Conservation (phyloP, 2,797 vertebrate species). For the Fratercula arctica region DNA sequence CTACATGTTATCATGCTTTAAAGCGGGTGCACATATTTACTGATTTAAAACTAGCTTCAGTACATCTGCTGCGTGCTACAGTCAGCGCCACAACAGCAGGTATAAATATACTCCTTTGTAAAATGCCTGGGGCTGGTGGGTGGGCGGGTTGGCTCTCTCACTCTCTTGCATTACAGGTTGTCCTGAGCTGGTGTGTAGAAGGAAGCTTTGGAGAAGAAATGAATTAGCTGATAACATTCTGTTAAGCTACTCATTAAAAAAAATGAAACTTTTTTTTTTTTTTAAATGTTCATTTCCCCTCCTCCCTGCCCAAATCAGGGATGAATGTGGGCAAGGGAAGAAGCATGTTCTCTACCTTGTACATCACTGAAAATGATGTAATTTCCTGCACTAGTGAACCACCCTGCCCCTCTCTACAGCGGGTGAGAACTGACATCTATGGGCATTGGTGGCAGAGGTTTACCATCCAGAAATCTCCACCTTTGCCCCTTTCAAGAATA, state of each 20-base stretch:
- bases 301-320: not conserved
- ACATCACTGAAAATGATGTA: not conserved
- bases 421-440: not conserved
- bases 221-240: not conserved
- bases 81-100: not conserved
- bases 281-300: not conserved
- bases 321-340: not conserved
- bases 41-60: not conserved
- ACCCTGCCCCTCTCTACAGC: not conserved
- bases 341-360: not conserved
- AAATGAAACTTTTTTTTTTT: not conserved
- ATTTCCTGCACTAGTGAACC: not conserved
- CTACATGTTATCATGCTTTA: not conserved
- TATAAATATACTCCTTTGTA: slow-evolving; percentile 3
- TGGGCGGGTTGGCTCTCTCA: not conserved
- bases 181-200: not conserved
- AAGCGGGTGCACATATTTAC: not conserved
- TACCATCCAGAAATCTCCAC: not conserved
- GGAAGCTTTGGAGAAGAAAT: not conserved
- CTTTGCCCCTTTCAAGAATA: not conserved
- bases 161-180: not conserved
- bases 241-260: not conserved
- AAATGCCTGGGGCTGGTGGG: not conserved
- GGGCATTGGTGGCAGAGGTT: not conserved
- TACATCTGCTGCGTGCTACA: not conserved